Evolutionary conservation across 2,888 invertebrate genomes (phyloP).

Genomic region (Lithophane semibrunnea): DNA sequence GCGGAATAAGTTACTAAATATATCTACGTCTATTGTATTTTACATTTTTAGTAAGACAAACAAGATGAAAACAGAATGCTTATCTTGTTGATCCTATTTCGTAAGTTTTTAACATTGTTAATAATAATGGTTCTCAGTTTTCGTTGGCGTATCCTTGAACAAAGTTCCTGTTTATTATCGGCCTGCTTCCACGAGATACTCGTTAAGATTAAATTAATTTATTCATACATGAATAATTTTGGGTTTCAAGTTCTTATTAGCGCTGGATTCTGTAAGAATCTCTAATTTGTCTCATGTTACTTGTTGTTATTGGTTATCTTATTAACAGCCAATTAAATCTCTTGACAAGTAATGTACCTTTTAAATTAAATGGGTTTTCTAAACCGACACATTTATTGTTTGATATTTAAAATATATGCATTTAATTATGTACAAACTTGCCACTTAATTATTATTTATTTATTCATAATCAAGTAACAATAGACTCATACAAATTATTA

Average conservation of each 20-base stretch:
- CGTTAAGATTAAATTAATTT: conserved; percentile 24
- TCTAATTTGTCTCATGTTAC: conserved; percentile 18
- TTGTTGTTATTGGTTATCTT: neutral
- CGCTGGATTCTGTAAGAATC: conserved; percentile 3
- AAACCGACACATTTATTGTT: too few species aligned
- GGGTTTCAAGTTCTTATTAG: conserved; percentile 23
- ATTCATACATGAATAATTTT: conserved; percentile 28
- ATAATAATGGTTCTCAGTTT: conserved; percentile 49
- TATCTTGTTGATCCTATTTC: conserved; percentile 38
- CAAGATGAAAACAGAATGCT: conserved; percentile 32
- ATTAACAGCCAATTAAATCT: neutral
- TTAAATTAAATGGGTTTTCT: too few species aligned
- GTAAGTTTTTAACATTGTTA: conserved; percentile 43
- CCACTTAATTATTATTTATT: too few species aligned
- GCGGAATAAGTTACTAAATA: too few species aligned
- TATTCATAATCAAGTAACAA: too few species aligned
- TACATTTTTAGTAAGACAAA: conserved; percentile 22
- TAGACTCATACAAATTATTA: too few species aligned
- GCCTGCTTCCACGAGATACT: conserved; percentile 5
- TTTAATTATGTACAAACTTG: too few species aligned
- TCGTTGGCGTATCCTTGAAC: conserved; percentile 27
- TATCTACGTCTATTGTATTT: too few species aligned
- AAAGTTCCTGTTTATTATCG: conserved; percentile 48
- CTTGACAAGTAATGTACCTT: neutral
- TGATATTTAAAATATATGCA: too few species aligned